Percentiles rank a stretch among this genome's conserved stretches.
Conservation (phyloP, 2,888 invertebrate genomes). For the Caenorhabditis afra region DNA sequence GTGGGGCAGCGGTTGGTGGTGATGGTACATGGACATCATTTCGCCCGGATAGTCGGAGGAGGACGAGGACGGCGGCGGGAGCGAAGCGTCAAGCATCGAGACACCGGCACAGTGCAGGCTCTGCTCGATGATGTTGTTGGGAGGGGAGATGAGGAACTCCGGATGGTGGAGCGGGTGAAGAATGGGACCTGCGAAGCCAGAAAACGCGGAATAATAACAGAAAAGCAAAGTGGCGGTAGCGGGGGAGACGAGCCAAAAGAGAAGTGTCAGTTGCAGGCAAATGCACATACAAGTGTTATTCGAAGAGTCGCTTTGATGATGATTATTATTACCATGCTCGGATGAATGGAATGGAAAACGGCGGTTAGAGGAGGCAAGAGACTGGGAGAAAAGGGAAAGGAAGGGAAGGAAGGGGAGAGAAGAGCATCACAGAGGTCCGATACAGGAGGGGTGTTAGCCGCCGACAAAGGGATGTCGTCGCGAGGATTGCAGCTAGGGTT, state of each 20-base stretch:
- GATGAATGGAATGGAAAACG: constrained; percentile 4
- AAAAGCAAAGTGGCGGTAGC: constrained; percentile 8
- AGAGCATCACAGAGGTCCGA: constrained; percentile 56
- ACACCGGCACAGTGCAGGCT: constrained; percentile 59
- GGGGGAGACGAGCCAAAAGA: constrained; percentile 13
- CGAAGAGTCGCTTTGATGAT: constrained; percentile 20
- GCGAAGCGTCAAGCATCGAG: constrained; percentile 57
- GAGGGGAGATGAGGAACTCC: constrained; percentile 22
- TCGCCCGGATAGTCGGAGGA: constrained; percentile 36
- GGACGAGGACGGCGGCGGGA: constrained; percentile 44
- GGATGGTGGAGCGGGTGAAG: constrained; percentile 36
- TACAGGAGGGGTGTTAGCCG: constrained; percentile 47
- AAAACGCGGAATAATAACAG: constrained; percentile 24
- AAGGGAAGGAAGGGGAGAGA: constrained; percentile 3
- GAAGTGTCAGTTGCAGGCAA: constrained; percentile 59
- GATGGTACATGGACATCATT: constrained; percentile 40
- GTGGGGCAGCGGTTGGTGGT: too few species aligned
- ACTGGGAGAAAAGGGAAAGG: constrained; percentile 14
- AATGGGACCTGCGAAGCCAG: constrained; percentile 38
- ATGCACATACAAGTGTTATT: constrained; percentile 62
- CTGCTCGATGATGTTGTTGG: constrained; percentile 53
- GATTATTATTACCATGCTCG: constrained; percentile 19
- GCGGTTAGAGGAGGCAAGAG: background rate
- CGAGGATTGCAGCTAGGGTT: constrained; percentile 6
- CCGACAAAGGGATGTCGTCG: constrained; percentile 34